phyloP scores from a whole-genome alignment of 1,140 invertebrate species.

The Pogonus chalceus region DNA sequence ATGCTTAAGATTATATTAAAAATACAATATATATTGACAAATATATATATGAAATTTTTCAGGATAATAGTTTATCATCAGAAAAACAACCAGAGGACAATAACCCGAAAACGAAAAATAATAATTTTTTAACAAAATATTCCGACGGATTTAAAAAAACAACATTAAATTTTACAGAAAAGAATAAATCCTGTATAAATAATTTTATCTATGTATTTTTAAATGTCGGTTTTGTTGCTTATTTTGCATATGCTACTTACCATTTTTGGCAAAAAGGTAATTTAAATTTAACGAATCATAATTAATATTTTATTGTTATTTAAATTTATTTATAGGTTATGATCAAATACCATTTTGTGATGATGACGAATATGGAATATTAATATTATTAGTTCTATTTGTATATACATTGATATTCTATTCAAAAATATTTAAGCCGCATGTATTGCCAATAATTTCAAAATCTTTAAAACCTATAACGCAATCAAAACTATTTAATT shows the following conservation, averaged over 20 bases:
- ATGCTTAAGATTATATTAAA: too few relatives aligned
- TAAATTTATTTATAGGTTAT: not conserved
- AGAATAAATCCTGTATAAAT: too few relatives aligned
- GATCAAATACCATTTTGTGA: not conserved
- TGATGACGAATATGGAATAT: not conserved
- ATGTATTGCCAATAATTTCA: slow-evolving; percentile 38
- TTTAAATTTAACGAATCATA: not conserved
- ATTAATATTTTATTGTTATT: not conserved
- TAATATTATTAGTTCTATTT: not conserved
- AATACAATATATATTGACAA: too few relatives aligned
- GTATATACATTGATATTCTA: slow-evolving; percentile 39
- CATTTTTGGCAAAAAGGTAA: not conserved
- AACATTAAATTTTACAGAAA: too few relatives aligned
- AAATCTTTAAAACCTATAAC: slow-evolving; percentile 27
- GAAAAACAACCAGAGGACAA: not conserved
- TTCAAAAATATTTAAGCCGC: slow-evolving; percentile 50
- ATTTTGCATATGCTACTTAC: slow-evolving; percentile 18
- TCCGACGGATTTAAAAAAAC: too few relatives aligned
- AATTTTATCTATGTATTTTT: too few relatives aligned
- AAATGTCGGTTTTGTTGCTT: slow-evolving; percentile 18
- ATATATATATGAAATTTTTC: too few relatives aligned
- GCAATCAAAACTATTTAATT: slow-evolving; percentile 15
- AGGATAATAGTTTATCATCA: too few relatives aligned
- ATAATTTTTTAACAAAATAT: not conserved
- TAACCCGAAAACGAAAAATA: too few relatives aligned